A percentile compares a stretch with the other conserved stretches of the same genome.
These are phyloP conservation scores for Patagioenas fasciata DNA, from an alignment of 2,113 vertebrate species.

Conservation along the genomic window DNA sequence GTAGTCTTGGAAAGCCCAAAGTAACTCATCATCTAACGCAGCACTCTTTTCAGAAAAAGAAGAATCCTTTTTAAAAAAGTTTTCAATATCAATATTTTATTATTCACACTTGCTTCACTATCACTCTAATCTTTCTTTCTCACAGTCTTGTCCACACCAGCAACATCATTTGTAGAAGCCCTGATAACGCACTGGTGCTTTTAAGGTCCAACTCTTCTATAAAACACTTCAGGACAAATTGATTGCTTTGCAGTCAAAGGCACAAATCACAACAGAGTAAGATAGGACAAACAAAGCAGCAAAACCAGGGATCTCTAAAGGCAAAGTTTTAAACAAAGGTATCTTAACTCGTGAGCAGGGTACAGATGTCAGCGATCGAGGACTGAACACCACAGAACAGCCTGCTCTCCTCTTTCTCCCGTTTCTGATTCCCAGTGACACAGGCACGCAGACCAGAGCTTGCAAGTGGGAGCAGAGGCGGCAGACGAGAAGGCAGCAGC, in stretches of 20 bases:
- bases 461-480: neutral
- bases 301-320: neutral
- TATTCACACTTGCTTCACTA: neutral
- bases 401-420: neutral
- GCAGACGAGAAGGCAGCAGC: neutral
- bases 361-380: rapidly evolving
- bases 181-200: neutral
- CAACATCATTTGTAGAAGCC: neutral
- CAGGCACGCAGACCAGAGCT: neutral
- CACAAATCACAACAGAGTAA: neutral
- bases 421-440: neutral
- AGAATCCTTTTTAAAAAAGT: neutral
- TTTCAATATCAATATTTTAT: neutral
- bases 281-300: neutral
- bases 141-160: rapidly evolving
- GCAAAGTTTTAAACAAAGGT: neutral
- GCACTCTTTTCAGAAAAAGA: neutral
- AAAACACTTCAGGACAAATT: neutral
- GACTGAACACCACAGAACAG: neutral
- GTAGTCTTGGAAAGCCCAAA: neutral
- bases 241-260: rapidly evolving
- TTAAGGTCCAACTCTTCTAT: neutral
- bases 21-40: neutral
- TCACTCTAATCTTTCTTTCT: neutral
- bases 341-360: too few species aligned